Evolutionary conservation across 2,113 vertebrate species (phyloP).

Genomic region (Panthera uncia): DNA sequence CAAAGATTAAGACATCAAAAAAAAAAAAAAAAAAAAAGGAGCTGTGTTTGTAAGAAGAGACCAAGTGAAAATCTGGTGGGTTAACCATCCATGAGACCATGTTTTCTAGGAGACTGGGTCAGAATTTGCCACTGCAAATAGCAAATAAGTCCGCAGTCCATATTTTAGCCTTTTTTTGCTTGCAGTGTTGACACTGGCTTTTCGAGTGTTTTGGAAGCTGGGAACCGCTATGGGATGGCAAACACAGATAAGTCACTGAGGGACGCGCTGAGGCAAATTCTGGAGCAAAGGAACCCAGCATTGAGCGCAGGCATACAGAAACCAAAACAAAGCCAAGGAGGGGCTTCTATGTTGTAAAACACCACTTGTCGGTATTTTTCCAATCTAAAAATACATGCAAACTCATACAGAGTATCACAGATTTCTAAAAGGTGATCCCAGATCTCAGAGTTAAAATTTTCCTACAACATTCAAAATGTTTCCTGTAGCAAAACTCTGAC

Average conservation of each 20-base stretch:
- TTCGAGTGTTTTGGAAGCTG: conserved; percentile 43
- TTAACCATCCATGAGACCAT: not conserved
- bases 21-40: not conserved
- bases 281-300: not conserved
- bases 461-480: not conserved
- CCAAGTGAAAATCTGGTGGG: not conserved
- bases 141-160: not conserved
- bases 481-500: not conserved
- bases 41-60: not conserved
- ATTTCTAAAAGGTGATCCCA: conserved; percentile 8
- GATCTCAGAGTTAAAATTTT: conserved; percentile 36
- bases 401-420: not conserved
- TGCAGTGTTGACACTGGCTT: conserved; percentile 3
- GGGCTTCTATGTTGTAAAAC: not conserved
- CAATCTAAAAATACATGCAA: not conserved
- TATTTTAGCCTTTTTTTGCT: not conserved
- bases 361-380: conserved; percentile 17
- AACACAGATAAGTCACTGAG: conserved; percentile 27
- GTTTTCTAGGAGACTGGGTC: not conserved
- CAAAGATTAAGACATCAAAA: not conserved
- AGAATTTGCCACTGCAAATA: conserved; percentile 48
- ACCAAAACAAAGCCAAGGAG: not conserved
- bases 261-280: not conserved
- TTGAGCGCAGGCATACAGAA: not conserved
- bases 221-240: not conserved